Percentiles rank a stretch among this genome's conserved stretches.
Evolutionary conservation across 2,797 vertebrate genomes (phyloP).

Genomic region (Ptychobarbus kaznakovi): DNA sequence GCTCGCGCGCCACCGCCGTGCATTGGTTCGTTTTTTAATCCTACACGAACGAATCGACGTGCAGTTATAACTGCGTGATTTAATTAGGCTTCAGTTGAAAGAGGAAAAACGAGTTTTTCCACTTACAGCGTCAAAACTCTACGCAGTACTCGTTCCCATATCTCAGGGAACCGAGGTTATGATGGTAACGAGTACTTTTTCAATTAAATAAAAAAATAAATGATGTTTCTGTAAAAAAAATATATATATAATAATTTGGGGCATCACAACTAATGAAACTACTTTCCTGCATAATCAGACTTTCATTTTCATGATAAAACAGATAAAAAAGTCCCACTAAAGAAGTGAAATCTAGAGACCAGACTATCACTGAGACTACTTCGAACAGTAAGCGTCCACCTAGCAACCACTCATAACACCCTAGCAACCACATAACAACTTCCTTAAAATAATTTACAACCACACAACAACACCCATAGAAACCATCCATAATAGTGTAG

Average conservation of each 20-base stretch:
- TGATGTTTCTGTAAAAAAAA: not conserved
- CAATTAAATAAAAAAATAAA: not conserved
- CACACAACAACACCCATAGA: not conserved
- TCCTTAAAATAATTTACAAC: not conserved
- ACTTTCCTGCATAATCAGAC: not conserved
- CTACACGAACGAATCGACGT: too few relatives aligned
- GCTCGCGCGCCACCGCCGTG: too few relatives aligned
- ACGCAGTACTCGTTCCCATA: too few relatives aligned
- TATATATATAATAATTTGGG: not conserved
- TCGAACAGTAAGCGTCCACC: not conserved
- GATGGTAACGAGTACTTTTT: not conserved
- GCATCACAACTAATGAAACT: not conserved
- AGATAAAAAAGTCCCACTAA: not conserved
- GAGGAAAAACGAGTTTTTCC: too few relatives aligned
- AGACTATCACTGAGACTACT: not conserved
- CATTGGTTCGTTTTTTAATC: too few relatives aligned
- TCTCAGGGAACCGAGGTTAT: too few relatives aligned
- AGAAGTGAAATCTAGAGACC: not conserved
- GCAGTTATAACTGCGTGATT: too few relatives aligned
- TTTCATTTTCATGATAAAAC: not conserved
- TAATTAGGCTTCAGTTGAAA: too few relatives aligned
- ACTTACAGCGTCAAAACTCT: too few relatives aligned
- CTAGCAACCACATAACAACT: not conserved
- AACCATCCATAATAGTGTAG: not conserved
- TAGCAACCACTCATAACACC: not conserved